phyloP scores from a whole-genome alignment of 2,113 vertebrate species.

The Todiramphus chloris region DNA sequence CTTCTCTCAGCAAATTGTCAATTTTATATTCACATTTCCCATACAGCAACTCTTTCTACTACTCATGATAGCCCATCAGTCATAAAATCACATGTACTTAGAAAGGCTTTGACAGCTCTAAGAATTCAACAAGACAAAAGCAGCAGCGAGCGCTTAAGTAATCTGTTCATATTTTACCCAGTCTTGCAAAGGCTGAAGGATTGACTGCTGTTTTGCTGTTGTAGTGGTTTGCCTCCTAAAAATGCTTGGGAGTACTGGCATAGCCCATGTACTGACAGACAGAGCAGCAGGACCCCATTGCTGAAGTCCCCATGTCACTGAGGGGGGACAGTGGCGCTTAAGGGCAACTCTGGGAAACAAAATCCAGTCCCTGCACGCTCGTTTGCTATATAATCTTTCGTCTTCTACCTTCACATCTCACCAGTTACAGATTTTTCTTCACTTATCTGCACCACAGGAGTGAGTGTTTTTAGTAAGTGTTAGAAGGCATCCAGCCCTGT shows the following conservation, averaged over 20 bases:
- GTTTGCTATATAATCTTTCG: neutral
- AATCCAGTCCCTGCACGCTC: neutral
- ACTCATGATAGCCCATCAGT: neutral
- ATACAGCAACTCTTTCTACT: neutral
- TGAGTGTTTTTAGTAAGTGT: neutral
- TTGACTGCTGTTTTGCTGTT: neutral
- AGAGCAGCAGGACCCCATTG: neutral
- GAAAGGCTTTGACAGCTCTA: neutral
- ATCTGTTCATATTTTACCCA: neutral
- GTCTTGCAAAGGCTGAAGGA: neutral
- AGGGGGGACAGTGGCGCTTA: neutral
- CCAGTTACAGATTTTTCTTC: neutral
- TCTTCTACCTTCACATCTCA: neutral
- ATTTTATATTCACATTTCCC: slow-evolving; percentile 7
- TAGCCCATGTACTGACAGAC: accelerated
- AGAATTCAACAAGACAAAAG: slow-evolving; percentile 13
- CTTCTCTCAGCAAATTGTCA: neutral
- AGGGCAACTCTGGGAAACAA: neutral
- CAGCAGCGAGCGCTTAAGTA: neutral
- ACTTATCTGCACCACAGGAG: neutral
- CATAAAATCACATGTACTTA: neutral
- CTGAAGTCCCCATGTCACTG: neutral
- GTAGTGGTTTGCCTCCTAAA: neutral
- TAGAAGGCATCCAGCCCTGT: neutral
- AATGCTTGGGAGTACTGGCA: neutral